Evolutionary conservation across 2,113 vertebrate genomes (phyloP).

Genomic region (Vanacampus margaritifer): DNA sequence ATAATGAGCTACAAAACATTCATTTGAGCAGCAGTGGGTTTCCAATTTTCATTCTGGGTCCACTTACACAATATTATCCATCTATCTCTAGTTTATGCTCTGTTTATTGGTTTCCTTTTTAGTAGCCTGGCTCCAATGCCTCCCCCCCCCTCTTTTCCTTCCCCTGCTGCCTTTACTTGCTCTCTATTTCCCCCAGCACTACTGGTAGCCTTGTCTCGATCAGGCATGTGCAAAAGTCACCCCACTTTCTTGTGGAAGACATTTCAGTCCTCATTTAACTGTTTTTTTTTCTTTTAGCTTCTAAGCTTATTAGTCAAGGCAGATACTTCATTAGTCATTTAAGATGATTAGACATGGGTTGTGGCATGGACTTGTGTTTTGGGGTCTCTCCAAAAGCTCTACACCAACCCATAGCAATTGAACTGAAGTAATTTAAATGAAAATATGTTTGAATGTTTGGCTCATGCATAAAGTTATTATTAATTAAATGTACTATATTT

Average conservation of each 20-base stretch:
- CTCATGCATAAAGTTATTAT: too few species aligned
- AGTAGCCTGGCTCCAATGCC: conserved; percentile 13
- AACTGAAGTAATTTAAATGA: too few species aligned
- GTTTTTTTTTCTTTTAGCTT: neutral
- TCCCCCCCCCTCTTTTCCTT: conserved; percentile 24
- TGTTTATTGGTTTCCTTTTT: conserved; percentile 30
- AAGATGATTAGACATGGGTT: neutral
- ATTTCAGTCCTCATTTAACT: conserved; percentile 30
- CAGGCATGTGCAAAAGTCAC: conserved; percentile 62
- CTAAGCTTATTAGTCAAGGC: neutral
- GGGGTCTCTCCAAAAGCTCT: neutral
- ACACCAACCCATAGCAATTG: neutral
- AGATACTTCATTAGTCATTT: neutral
- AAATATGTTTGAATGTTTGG: too few species aligned
- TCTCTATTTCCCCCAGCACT: conserved; percentile 50
- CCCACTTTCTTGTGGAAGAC: conserved; percentile 55
- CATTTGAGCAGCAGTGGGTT: neutral
- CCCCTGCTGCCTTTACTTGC: conserved; percentile 38
- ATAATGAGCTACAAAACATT: conserved; percentile 30
- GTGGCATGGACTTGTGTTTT: neutral
- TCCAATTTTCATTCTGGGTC: conserved; percentile 25
- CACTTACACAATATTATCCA: conserved; percentile 21
- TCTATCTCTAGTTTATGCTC: conserved; percentile 27
- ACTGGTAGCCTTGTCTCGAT: conserved; percentile 62
- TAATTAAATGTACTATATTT: too few species aligned